Evolutionary conservation across 2,797 vertebrate species (phyloP).

Genomic region (Oophaga sylvatica): DNA sequence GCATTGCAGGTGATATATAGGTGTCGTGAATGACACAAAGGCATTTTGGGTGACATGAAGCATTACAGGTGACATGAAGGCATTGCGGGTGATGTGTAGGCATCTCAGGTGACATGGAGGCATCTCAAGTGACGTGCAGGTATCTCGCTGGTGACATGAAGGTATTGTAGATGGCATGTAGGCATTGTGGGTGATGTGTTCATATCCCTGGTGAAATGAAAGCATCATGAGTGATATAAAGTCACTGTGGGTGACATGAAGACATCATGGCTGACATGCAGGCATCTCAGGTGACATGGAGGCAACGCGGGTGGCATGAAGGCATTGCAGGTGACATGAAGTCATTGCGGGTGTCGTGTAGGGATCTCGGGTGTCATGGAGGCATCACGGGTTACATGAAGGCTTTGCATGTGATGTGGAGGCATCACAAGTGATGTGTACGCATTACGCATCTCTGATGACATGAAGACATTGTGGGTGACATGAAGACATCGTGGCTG

Average conservation of each 20-base stretch:
- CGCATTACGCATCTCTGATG: too few relatives aligned
- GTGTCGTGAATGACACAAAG: background rate
- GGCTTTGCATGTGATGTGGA: background rate
- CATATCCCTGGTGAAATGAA: background rate
- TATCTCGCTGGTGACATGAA: background rate
- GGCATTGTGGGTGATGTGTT: background rate
- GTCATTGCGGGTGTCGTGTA: background rate
- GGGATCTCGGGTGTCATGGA: background rate
- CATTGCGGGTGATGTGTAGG: too few relatives aligned
- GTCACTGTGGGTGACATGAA: background rate
- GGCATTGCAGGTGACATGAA: background rate
- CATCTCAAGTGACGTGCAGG: background rate
- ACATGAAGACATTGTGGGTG: background rate
- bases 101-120: background rate
- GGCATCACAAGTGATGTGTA: background rate
- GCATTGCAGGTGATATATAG: background rate
- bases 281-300: background rate
- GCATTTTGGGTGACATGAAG: background rate
- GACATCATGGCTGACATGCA: background rate
- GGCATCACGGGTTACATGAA: background rate
- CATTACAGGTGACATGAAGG: background rate
- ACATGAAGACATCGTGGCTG: background rate
- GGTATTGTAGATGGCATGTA: too few relatives aligned
- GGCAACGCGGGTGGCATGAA: background rate
- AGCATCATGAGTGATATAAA: background rate